Evolutionary conservation across 2,797 vertebrate species (phyloP).

Genomic region (Glossophaga mutica): DNA sequence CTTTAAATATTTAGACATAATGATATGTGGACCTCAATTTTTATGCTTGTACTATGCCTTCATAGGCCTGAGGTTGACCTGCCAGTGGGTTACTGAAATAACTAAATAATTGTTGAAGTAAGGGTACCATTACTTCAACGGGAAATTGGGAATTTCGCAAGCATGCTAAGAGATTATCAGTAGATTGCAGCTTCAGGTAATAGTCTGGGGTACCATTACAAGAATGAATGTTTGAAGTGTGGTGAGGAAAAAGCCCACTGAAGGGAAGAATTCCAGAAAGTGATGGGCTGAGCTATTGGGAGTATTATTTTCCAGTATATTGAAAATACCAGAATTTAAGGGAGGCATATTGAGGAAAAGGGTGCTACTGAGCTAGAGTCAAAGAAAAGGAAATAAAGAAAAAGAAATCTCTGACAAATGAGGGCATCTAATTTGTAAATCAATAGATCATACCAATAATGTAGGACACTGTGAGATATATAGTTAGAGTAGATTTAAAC

Average conservation of each 20-base stretch:
- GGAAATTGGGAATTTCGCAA: neutral
- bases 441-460: neutral
- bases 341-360: neutral
- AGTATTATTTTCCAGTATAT: neutral
- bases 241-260: neutral
- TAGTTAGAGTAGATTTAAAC: neutral
- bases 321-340: neutral
- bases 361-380: neutral
- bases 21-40: neutral
- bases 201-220: neutral
- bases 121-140: neutral
- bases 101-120: neutral
- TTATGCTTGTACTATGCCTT: neutral
- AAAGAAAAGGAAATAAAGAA: neutral
- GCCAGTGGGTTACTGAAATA: neutral
- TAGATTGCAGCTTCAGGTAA: neutral
- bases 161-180: neutral
- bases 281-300: neutral
- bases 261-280: neutral
- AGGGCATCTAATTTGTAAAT: neutral
- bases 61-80: neutral
- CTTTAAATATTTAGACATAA: neutral
- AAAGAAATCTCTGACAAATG: neutral
- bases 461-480: neutral
- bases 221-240: neutral